Base-by-base conservation (phyloP, 1,140 invertebrate species). In the Drosophila repletoides region DNA sequence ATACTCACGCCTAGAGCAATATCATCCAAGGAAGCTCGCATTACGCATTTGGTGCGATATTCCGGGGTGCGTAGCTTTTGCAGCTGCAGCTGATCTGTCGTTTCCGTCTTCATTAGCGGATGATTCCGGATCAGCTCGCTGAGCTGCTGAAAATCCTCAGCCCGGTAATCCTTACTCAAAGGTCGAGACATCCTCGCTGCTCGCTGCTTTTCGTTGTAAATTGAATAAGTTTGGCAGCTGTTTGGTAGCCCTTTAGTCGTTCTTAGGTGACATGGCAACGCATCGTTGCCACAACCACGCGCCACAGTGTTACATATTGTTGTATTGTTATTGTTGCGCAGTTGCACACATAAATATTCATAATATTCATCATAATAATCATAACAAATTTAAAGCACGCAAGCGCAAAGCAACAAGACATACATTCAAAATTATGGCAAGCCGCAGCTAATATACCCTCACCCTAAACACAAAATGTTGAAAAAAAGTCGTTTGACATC, bases 31-130 rank as follows among this genome's bases (percentile, higher is more conserved):
- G 84, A 80, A 5, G 84, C 76, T 2, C 86, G 34, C 75, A 88
- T 88, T n/a, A 88, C 86, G 28, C 84, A 86, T n/a, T 86, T 86
- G 5, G 72, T 81, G 9, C 81, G 55, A 29, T 86, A 86, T 22
- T 86, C 80, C 0, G 80, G 67, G 0, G 80, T 69, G 3, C 80
- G 81, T 4, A 86, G 29, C 36, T 65, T 72, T 10, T 80, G 72
- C 52, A 80, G 7, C 1, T 72, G 71, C 21, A 60, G 45, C 36
- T 72, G 58, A 40, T 72, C 51, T 12, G 53, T 4, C 22, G 22
- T 15, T 1, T 28, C 10, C 4, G 36, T 36, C 41, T 56, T 53
- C 80, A 87, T 86, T 21, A 86, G 36, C 31, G 76, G 76, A 53
- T 86, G 76, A 33, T 70, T 51, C 34, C 17, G 21, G 7, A 87